Evolutionary conservation across 2,888 invertebrate species (phyloP).

Genomic region (Volucella bombylans): DNA sequence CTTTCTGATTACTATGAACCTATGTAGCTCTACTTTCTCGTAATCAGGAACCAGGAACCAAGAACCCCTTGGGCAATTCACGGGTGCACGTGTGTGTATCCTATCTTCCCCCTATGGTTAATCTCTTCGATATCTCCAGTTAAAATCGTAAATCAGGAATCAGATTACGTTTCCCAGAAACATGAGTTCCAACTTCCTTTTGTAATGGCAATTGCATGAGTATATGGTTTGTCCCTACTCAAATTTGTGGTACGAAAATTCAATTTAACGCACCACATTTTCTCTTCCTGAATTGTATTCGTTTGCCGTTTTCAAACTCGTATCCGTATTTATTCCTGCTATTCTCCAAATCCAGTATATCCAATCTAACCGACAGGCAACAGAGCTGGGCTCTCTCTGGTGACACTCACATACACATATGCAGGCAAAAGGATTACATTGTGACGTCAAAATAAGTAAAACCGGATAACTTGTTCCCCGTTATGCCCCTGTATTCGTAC

Average conservation of each 20-base stretch:
- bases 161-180: constrained; percentile 53
- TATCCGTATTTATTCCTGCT: too few species aligned
- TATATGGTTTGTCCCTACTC: constrained; percentile 33
- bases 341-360: constrained; percentile 24
- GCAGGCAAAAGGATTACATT: constrained; percentile 72
- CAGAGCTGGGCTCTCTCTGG: neutral
- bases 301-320: constrained; percentile 33
- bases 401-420: constrained; percentile 22
- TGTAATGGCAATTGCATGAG: neutral
- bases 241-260: constrained; percentile 20
- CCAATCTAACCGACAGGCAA: neutral
- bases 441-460: constrained; percentile 75
- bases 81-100: too few species aligned
- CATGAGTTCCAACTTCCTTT: constrained; percentile 13
- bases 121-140: constrained; percentile 21
- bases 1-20: too few species aligned
- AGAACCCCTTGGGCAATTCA: too few species aligned
- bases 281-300: constrained; percentile 28
- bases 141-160: constrained; percentile 18
- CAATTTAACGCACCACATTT: constrained; percentile 59
- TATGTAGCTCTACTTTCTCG: too few species aligned
- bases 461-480: constrained; percentile 76
- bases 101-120: neutral
- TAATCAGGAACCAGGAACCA: too few species aligned
- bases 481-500: constrained; percentile 20